Evolutionary conservation across 1,140 invertebrate species (phyloP).

Genomic region (Cyphomyrmex costatus): DNA sequence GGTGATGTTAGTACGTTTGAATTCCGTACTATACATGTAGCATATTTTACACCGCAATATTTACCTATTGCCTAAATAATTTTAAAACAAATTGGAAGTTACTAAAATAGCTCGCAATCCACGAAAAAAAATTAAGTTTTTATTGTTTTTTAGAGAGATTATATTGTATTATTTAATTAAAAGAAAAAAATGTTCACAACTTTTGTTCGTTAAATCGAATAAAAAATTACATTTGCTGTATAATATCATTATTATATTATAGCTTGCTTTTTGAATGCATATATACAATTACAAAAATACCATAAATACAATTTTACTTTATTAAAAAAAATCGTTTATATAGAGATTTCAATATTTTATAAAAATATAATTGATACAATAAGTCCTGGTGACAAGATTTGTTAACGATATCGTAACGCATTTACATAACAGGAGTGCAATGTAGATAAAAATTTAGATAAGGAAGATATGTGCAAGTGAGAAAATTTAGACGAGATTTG

Average conservation of each 20-base stretch:
- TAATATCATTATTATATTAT: not conserved
- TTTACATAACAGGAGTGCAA: slow-evolving; percentile 1
- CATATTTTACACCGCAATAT: not conserved
- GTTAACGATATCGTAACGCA: not conserved
- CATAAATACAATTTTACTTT: not conserved
- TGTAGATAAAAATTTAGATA: slow-evolving; percentile 21
- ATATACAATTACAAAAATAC: not conserved
- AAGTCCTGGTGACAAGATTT: not conserved
- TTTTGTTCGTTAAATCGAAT: not conserved
- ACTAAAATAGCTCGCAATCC: not conserved
- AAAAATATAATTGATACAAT: not conserved
- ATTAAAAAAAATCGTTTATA: too few relatives aligned
- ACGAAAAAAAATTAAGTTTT: not conserved
- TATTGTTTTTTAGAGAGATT: not conserved
- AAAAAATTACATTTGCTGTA: not conserved
- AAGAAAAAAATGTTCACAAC: not conserved
- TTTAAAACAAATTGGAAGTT: not conserved
- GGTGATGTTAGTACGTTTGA: slow-evolving; percentile 16
- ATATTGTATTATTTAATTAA: not conserved
- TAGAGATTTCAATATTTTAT: not conserved
- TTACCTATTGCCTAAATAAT: slow-evolving; percentile 3
- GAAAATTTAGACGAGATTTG: slow-evolving; percentile 30
- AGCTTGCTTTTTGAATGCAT: not conserved
- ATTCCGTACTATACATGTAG: not conserved
- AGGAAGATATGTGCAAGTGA: not conserved